These are phyloP conservation scores for Drosophila seguyi DNA, from an alignment of 1,140 invertebrate species.

Conservation along the genomic window DNA sequence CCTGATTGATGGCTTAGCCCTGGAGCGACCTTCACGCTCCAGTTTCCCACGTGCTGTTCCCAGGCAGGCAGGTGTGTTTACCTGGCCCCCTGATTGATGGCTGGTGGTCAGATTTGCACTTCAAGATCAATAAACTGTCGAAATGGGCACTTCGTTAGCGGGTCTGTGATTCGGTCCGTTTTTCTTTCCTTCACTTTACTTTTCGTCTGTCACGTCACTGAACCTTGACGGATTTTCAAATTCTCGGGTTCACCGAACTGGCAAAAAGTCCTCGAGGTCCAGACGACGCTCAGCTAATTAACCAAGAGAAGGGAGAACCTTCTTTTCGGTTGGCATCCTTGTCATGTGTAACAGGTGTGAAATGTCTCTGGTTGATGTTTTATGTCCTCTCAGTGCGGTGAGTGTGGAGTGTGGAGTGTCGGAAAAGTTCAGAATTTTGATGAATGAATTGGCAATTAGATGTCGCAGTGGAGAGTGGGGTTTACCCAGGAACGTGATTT, in stretches of 20 bases:
- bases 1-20: conserved; percentile 63
- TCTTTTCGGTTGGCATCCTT: conserved; percentile 20
- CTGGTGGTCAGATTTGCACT: conserved; percentile 64
- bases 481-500: neutral
- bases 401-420: conserved; percentile 19
- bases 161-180: conserved; percentile 25
- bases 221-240: conserved; percentile 51
- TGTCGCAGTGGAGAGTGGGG: neutral
- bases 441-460: conserved; percentile 47
- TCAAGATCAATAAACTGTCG: conserved; percentile 57
- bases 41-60: conserved; percentile 23
- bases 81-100: conserved; percentile 68
- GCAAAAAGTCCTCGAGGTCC: conserved; percentile 39
- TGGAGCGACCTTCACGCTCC: conserved; percentile 41
- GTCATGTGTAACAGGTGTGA: conserved; percentile 58
- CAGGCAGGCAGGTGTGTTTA: conserved; percentile 51
- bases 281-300: conserved; percentile 64
- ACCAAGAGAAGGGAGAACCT: conserved; percentile 34
- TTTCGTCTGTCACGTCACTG: conserved; percentile 24
- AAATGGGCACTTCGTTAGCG: conserved; percentile 50
- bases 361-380: conserved; percentile 43
- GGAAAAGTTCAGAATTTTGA: conserved; percentile 40
- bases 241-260: conserved; percentile 68
- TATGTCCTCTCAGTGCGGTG: conserved; percentile 1
- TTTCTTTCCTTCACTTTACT: conserved; percentile 5